phyloP scores from a whole-genome alignment of 2,797 vertebrate genomes.

The Catharus ustulatus region DNA sequence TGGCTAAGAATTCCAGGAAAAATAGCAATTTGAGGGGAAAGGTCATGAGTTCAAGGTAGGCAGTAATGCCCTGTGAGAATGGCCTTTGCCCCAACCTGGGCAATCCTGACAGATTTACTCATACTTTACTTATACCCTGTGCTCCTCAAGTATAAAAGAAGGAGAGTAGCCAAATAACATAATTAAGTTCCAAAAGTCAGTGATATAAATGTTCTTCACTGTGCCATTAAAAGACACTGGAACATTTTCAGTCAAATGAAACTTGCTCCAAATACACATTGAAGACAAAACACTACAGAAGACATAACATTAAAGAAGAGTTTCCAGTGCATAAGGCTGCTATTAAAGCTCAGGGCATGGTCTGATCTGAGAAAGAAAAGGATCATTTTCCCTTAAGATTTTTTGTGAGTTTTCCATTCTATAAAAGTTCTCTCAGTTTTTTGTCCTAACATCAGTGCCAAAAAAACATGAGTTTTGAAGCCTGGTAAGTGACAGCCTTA shows the following conservation, averaged over 20 bases:
- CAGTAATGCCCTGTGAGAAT: neutral
- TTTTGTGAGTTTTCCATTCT: neutral
- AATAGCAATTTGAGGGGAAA: neutral
- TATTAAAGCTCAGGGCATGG: neutral
- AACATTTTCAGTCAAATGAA: neutral
- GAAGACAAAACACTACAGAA: neutral
- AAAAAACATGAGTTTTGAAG: neutral
- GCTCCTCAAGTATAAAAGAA: neutral
- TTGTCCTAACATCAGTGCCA: neutral
- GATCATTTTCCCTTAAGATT: rapidly evolving
- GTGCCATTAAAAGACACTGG: neutral
- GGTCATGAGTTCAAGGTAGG: neutral
- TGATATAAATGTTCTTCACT: neutral
- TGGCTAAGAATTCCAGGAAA: neutral
- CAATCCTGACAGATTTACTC: neutral
- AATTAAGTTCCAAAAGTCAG: neutral
- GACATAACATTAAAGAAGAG: neutral
- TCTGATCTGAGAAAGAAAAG: neutral
- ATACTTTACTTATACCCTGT: neutral
- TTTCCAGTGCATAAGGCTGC: neutral
- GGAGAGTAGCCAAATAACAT: neutral
- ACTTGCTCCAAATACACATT: neutral
- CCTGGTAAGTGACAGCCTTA: neutral
- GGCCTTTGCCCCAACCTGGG: neutral
- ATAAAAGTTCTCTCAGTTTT: neutral